Base-by-base conservation (phyloP, 2,888 invertebrate species). In the Empis livida region DNA sequence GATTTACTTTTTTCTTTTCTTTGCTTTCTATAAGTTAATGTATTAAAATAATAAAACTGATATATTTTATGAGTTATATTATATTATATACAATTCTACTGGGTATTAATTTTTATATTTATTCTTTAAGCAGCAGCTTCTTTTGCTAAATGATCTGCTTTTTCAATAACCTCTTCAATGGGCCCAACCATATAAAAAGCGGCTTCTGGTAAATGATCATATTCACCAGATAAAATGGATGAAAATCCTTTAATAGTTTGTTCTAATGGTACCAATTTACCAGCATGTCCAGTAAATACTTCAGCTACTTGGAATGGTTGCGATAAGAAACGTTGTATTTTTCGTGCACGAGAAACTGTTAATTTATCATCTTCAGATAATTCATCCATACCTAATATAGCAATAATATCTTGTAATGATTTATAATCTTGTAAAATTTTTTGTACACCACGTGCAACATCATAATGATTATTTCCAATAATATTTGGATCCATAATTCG, bases 111-210 rank as follows among this genome's bases (percentile, higher is more conserved):
- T n/a, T n/a, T n/a, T n/a, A n/a, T n/a, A n/a, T n/a, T n/a, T n/a
- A n/a, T n/a, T n/a, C n/a, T 13, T 41, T 41, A 41, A 23, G 23
- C 23, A 9, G 13, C 41, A n/a, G 23, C 27, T 56, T 62, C 61
- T 53, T 62, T 62, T 31, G 61, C 61, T 44, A 64, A 55, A 39
- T 57, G 56, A 61, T 90, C 88, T 49, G 91, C 90, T 71, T 92
- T 92, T 52, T 78, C 78, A 43, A 80, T 74, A 45, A 90, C 91
- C 71, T 92, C 92, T 63, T 91, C 89, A 61, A 94, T 87, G 50
- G 84, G 84, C 55, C 94, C 94, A 52, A 93, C 91, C 93, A 94
- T 93, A 75, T 92, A 94, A 76, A 94, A 94, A 51, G 94, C 94
- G 55, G 89, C 87, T 70, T 97, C 97, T 17, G 93, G 94, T 57